phyloP scores from a whole-genome alignment of 2,113 vertebrate species.

The Bos taurus region ARS-UCD2.0 NC_037337.1:45662501-45663000 shows the following conservation, averaged over 20 bases:
- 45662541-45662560: conserved; percentile 12
- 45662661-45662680: conserved; percentile 55
- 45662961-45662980: not conserved
- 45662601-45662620: conserved; percentile 25
- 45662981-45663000: not conserved
- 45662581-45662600: not conserved
- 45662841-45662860: not conserved
- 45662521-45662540: conserved; percentile 6
- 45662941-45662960: not conserved
- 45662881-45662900: not conserved
- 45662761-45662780: conserved; percentile 18
- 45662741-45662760: not conserved
- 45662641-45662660: conserved; percentile 55
- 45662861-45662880: conserved; percentile 14
- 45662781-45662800: not conserved
- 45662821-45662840: conserved; percentile 32
- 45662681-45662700: conserved; percentile 55
- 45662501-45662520: conserved; percentile 37
- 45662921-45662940: not conserved
- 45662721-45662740: conserved; percentile 52
- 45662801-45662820: not conserved
- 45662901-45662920: conserved; percentile 12
- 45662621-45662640: conserved; percentile 64
- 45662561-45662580: conserved; percentile 19
- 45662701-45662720: not conserved